phyloP scores from a whole-genome alignment of 2,797 vertebrate species.

The Peromyscus aztecus region DNA sequence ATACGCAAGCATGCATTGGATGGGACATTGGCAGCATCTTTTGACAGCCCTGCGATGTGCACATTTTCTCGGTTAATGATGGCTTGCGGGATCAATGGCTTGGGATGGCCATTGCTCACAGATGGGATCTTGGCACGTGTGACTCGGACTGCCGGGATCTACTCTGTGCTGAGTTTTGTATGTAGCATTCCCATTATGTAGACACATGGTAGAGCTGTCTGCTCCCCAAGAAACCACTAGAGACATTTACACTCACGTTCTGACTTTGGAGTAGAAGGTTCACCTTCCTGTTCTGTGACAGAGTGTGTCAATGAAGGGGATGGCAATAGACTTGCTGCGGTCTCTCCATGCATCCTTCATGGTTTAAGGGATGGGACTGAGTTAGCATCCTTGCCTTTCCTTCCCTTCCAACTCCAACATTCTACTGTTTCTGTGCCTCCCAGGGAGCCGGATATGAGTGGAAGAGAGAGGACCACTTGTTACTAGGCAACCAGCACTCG shows the following conservation, averaged over 20 bases:
- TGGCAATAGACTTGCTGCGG: not conserved
- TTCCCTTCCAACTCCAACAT: slow-evolving; percentile 63
- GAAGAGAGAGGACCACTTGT: slow-evolving; percentile 80
- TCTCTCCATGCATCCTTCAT: not conserved
- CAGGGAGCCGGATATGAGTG: slow-evolving; percentile 70
- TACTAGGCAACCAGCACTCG: slow-evolving; percentile 81
- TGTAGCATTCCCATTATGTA: not conserved
- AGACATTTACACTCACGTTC: not conserved
- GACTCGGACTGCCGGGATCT: not conserved
- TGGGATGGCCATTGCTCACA: not conserved
- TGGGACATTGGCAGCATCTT: not conserved
- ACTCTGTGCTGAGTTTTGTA: not conserved
- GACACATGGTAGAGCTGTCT: not conserved
- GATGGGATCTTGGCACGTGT: not conserved
- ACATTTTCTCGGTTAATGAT: not conserved
- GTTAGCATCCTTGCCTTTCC: slow-evolving; percentile 56
- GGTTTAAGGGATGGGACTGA: not conserved
- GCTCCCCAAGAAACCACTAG: not conserved
- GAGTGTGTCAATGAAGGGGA: not conserved
- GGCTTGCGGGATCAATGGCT: not conserved
- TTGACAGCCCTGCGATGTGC: not conserved
- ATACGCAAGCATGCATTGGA: not conserved
- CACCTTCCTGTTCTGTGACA: not conserved
- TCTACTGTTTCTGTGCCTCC: slow-evolving; percentile 72
- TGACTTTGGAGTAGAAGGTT: not conserved